Conservation (phyloP, 2,113 vertebrate genomes). For the Eublepharis macularius region DNA sequence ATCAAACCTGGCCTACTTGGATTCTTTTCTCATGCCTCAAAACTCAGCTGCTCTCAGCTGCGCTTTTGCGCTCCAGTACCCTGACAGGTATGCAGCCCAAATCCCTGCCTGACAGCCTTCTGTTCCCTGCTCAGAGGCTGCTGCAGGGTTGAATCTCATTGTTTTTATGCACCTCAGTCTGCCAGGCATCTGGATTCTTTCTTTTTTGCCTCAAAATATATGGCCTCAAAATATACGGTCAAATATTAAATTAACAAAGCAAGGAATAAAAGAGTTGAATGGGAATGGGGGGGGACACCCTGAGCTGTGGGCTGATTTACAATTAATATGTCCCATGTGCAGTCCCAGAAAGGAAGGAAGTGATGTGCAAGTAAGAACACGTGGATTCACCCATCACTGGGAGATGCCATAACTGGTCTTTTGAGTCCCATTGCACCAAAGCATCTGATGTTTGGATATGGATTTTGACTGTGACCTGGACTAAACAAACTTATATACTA, state of each 20-base stretch:
- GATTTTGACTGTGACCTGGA: slow-evolving; percentile 18
- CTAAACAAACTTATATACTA: slow-evolving; percentile 1
- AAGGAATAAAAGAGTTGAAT: background rate
- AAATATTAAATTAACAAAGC: too few species aligned
- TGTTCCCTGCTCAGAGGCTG: background rate
- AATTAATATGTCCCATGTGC: background rate
- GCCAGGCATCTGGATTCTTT: background rate
- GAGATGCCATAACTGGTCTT: background rate
- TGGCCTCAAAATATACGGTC: too few species aligned
- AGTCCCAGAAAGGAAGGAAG: background rate
- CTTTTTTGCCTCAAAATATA: too few species aligned
- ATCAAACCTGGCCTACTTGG: too few species aligned
- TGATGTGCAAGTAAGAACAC: background rate
- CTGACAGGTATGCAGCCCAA: too few species aligned
- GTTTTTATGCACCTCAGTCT: background rate
- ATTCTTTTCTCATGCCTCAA: too few species aligned
- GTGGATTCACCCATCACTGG: background rate
- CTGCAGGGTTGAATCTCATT: background rate
- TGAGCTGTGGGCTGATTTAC: background rate
- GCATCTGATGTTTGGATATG: background rate
- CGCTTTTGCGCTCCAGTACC: too few species aligned
- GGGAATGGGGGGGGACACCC: background rate
- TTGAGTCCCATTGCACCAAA: background rate
- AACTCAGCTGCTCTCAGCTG: too few species aligned
- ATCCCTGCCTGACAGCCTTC: background rate